phyloP scores from a whole-genome alignment of 2,888 invertebrate species.

The Ceramica pisi region DNA sequence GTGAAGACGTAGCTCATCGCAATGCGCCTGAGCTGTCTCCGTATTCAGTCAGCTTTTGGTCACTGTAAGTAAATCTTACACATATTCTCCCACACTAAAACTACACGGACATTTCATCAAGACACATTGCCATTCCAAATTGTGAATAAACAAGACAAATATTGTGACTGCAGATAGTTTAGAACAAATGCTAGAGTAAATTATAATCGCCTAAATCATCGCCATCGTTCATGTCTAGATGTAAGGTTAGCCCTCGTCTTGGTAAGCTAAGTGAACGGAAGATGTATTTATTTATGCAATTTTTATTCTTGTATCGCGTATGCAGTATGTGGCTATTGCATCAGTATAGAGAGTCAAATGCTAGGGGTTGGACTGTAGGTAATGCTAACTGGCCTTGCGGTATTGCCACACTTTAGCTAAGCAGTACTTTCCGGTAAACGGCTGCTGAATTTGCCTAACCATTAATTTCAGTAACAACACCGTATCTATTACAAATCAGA shows the following conservation, averaged over 20 bases:
- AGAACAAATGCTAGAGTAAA: slow-evolving; percentile 54
- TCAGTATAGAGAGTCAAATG: slow-evolving; percentile 3
- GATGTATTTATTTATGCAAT: slow-evolving; percentile 29
- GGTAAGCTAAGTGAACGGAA: slow-evolving; percentile 6
- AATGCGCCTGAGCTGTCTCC: slow-evolving; percentile 63
- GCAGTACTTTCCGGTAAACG: not conserved
- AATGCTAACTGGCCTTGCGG: not conserved
- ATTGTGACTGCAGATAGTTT: slow-evolving; percentile 39
- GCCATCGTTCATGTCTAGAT: slow-evolving; percentile 23
- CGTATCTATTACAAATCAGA: not conserved
- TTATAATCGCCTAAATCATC: slow-evolving; percentile 49
- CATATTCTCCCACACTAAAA: slow-evolving; percentile 25
- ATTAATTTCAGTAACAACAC: slow-evolving; percentile 5
- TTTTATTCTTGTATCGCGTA: slow-evolving; percentile 8
- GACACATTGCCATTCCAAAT: slow-evolving; percentile 45
- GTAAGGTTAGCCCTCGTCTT: slow-evolving; percentile 24
- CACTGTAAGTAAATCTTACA: slow-evolving; percentile 56
- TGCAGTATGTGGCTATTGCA: slow-evolving; percentile 1
- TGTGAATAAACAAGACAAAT: slow-evolving; percentile 38
- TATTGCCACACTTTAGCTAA: not conserved
- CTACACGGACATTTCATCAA: slow-evolving; percentile 47
- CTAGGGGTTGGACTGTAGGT: slow-evolving; percentile 2
- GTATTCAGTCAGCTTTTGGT: slow-evolving; percentile 58
- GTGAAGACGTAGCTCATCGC: slow-evolving; percentile 85
- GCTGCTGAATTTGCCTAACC: not conserved